Base-by-base conservation (phyloP, 2,797 vertebrate species). In the Pyrocephalus nanus region DNA sequence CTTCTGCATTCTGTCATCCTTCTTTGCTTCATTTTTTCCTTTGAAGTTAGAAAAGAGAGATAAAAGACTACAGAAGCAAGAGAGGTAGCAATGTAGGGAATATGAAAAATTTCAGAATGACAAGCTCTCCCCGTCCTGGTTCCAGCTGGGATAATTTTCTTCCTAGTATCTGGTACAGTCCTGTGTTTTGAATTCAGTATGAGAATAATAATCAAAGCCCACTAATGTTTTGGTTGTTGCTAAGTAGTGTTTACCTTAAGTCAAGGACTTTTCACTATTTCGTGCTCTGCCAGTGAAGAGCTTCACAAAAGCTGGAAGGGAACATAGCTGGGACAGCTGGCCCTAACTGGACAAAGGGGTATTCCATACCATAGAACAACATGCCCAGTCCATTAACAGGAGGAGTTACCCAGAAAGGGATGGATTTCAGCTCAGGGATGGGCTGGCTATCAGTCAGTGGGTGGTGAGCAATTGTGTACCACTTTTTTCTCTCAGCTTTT, bases 1-100 rank as follows among this genome's bases (percentile, higher is more conserved):
- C 70, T 93, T 91, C 81, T 76, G 58, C 18, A 75, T 81, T 75
- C 75, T 50, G 58, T 86, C 84, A 82, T 64, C 67, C 67, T 88
- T 90, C 53, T 88, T 94, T 91, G 57, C 53, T 95, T 92, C 75
- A 32, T 62, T 94, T 91, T 90, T 90, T 22, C 42, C 50, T 92
- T 72, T 88, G 58, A 91, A 95, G 82, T 50, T 58, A 90, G 43
- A 85, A 72, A 95, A 92, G 43, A 83, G 82, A 95, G 47, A 90
- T 65, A 88, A 43, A 67, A 91, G 58, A 51, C 25, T 67, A 57
- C 7, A 64, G 78, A 87, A 91, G 55, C 55, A 87, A 76, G 48
- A 78, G 43, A 71, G 40, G 34, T 42, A 92, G 57, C 38, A 69
- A 34, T 11, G 25, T 21, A 86, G 29, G 34, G 57, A 77, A 88